Base-by-base conservation (phyloP, 2,113 vertebrate species). In the Melanerpes aurifrons region DNA sequence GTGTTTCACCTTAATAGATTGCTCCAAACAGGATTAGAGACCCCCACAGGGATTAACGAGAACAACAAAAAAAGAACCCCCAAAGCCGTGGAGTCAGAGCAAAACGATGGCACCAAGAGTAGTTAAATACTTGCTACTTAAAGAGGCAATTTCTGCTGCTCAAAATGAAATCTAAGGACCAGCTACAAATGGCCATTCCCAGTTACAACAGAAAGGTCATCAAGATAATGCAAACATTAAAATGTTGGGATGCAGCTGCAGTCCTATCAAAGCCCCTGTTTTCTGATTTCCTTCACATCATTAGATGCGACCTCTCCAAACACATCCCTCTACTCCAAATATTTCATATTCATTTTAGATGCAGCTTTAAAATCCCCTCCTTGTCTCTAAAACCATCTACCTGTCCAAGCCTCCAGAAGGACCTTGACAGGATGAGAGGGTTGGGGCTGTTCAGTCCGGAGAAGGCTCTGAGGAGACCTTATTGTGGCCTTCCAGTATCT, bases 11-110 rank as follows among this genome's bases (percentile, higher is more conserved):
- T 90, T 74, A 74, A 83, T 2, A 68, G 62, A 35, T 28, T 59
- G 61, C 66, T 94, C 83, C 79, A 71, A 8, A 91, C 80, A n/a
- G 85, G 90, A 95, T 93, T 90, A 92, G 75, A 76, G 92, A 95
- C 83, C 88, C 72, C 73, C 80, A 32, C 53, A 35, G 48, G 82
- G 87, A 95, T 88, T 89, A 77, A 73, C 22, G 28, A 56, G 58
- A 87, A 63, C 43, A 76, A 72, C 67, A 57, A 74, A 72, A 69
- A 81, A 68, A 77, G 63, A 94, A 80, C n/a, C 28, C 35, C 83
- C 20, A 72, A 56, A 71, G 76, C 3, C 0, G 0, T 1, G 61
- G 32, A 32, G 64, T 69, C 40, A 31, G 63, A 31, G 74, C 35
- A 82, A 58, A 76, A 82, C 1, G 7, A 59, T 3, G 74, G 57